Evolutionary conservation across 2,113 vertebrate genomes (phyloP), one percentile per base, ranked within the genome.

Genomic region (Diphyllodes magnificus): DNA sequence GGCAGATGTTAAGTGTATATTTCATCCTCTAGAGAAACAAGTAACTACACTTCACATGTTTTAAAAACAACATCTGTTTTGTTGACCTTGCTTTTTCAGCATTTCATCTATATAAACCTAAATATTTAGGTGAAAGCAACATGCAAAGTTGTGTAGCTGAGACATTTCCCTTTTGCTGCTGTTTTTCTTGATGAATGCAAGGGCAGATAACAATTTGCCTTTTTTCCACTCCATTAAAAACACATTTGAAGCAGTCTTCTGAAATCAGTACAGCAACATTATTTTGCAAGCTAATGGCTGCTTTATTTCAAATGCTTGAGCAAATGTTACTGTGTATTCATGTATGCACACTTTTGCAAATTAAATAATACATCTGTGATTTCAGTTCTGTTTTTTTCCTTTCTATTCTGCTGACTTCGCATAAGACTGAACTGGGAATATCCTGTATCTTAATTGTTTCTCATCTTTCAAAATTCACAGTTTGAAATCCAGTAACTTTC

Each of bases 221-320:
- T 82, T 90, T 92, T 95, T 83, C 53, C 70, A 54, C 66, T 95
- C 70, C 90, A 71, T 88, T 96, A 89, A 91, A 97, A 93, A 84
- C 65, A 45, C 70, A 93, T 95, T 91, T 73, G 89, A 84, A 86
- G 35, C 39, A 82, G 44, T 50, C 51, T 86, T 94, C 66, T 92
- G 40, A 93, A 97, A 94, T 93, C 81, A 92, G 66, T 76, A 31
- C 8, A 49, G 39, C 0, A 2, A 65, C 33, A 51, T 96, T 91
- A 87, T 94, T 96, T 95, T 90, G 88, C 10, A 80, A 91, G 57
- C 16, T 87, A 81, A 59, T 72, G 61, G 66, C 80, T 91, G 45
- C 69, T 31, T 92, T 92, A 81, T 88, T 93, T 85, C 59, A 95
- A 94, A 90, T 72, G 66, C 20, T 91, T 68, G 72, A 93, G 82